Evolutionary conservation across 2,113 vertebrate species (phyloP).

Genomic region (Brachypteracias leptosomus): DNA sequence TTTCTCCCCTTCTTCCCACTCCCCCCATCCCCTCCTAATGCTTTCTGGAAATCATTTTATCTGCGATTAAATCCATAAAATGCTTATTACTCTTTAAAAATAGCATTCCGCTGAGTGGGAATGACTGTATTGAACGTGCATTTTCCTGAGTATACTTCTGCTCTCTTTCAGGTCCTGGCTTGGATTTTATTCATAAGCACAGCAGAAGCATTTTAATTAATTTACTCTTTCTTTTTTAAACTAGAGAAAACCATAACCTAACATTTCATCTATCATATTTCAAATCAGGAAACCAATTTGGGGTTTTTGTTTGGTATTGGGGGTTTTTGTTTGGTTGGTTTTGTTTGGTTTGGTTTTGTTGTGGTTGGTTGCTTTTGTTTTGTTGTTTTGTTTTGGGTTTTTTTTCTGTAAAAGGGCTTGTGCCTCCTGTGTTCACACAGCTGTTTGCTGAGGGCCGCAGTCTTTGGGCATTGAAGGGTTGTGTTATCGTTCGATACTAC

Average conservation of each 20-base stretch:
- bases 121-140: accelerated
- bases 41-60: neutral
- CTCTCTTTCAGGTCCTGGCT: neutral
- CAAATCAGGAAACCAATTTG: constrained; percentile 39
- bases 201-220: neutral
- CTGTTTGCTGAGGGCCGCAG: constrained; percentile 97
- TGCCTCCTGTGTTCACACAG: constrained; percentile 83
- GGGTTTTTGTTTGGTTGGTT: neutral
- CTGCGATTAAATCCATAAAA: neutral
- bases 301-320: too few species aligned
- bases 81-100: neutral
- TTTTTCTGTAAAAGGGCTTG: constrained; percentile 80
- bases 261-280: neutral
- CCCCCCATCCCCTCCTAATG: accelerated
- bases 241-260: neutral
- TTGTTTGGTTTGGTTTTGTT: neutral
- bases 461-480: constrained; percentile 97
- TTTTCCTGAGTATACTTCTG: neutral
- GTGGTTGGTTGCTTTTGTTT: neutral
- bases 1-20: too few species aligned
- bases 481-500: constrained; percentile 80
- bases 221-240: neutral
- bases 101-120: neutral
- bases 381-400: neutral
- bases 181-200: neutral